These are phyloP conservation scores for Halesus radiatus DNA, from an alignment of 1,140 invertebrate species.

Conservation along the genomic window DNA sequence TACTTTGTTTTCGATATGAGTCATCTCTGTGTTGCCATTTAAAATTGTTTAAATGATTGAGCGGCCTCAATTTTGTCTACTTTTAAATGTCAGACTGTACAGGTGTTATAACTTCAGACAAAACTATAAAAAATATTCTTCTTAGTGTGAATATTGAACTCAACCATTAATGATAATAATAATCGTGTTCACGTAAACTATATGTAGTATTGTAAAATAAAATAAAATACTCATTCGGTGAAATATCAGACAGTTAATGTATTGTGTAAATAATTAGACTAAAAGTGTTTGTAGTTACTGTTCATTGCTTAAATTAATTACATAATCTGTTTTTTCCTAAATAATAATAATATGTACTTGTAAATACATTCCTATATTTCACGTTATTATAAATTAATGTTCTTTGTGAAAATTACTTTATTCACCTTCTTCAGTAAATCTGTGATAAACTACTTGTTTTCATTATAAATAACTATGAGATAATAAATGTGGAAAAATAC, in stretches of 20 bases:
- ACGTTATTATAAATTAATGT: conserved; percentile 40
- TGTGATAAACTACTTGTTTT: conserved; percentile 43
- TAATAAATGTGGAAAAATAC: conserved; percentile 37
- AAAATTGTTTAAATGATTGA: no score
- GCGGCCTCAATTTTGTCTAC: no score
- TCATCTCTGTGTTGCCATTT: no score
- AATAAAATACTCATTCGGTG: no score
- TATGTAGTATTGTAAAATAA: conserved; percentile 14
- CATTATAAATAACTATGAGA: conserved; percentile 5
- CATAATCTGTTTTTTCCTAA: neutral
- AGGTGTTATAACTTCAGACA: no score
- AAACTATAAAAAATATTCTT: no score
- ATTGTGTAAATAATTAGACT: no score
- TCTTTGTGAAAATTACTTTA: conserved; percentile 43
- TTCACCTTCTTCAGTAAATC: conserved; percentile 47
- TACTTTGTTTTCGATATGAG: no score
- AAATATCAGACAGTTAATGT: no score
- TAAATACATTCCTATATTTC: conserved; percentile 24
- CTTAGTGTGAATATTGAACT: no score
- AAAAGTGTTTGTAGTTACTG: no score
- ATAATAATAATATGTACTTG: neutral
- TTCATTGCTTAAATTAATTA: neutral
- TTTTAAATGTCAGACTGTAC: no score
- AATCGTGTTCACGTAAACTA: neutral
- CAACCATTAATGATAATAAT: neutral